phyloP scores from a whole-genome alignment of 2,113 vertebrate species.

The Panthera leo region DNA sequence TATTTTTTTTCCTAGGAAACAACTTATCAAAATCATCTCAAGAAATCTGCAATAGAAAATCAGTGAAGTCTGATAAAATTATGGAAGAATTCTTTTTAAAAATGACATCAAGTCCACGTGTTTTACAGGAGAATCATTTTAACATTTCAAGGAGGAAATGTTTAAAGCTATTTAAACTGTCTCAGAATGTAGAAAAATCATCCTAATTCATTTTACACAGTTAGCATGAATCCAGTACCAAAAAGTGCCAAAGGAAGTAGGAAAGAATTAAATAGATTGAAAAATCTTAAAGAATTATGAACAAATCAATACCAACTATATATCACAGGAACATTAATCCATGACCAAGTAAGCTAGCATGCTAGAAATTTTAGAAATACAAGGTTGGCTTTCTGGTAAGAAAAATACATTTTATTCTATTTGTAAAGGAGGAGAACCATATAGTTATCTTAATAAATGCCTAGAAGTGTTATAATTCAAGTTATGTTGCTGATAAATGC shows the following conservation, averaged over 20 bases:
- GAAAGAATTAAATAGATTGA: not conserved
- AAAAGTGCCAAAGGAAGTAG: not conserved
- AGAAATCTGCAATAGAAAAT: not conserved
- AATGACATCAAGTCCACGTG: not conserved
- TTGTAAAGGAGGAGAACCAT: not conserved
- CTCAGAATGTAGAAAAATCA: not conserved
- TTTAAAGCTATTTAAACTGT: not conserved
- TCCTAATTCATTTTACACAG: not conserved
- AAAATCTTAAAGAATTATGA: slow-evolving; percentile 1
- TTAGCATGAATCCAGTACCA: not conserved
- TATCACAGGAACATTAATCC: not conserved
- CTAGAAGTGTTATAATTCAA: slow-evolving; percentile 2
- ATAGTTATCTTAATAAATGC: not conserved
- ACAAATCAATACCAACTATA: not conserved
- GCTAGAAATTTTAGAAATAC: not conserved
- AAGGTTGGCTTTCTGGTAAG: not conserved
- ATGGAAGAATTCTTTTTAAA: not conserved
- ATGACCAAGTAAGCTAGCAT: not conserved
- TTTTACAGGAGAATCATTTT: not conserved
- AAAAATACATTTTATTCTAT: not conserved
- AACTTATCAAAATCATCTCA: not conserved
- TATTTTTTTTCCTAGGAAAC: not conserved
- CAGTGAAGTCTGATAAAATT: not conserved
- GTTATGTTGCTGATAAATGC: not conserved
- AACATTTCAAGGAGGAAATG: slow-evolving; percentile 16